Conservation (phyloP, 2,113 vertebrate genomes). For the Cavia porcellus region DNA sequence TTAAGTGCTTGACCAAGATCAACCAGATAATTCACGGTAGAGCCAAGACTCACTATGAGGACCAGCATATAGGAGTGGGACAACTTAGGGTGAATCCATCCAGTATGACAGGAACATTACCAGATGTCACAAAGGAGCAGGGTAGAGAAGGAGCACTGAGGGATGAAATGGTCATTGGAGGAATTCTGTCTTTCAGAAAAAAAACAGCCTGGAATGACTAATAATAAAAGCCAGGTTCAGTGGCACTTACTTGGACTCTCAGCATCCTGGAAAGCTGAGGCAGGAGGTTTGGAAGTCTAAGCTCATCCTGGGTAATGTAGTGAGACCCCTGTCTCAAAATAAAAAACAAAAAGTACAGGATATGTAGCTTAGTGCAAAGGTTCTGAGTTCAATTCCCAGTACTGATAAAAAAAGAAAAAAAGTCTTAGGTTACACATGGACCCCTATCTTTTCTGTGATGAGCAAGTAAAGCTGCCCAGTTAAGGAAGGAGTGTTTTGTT, state of each 20-base stretch:
- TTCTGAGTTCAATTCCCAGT: background rate
- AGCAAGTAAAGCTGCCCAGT: background rate
- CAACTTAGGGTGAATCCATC: too few species aligned
- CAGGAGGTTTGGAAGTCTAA: background rate
- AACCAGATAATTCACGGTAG: background rate
- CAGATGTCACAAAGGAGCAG: fast-evolving
- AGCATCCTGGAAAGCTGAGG: background rate
- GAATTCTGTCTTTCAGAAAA: background rate
- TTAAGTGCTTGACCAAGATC: too few species aligned
- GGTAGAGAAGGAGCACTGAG: background rate
- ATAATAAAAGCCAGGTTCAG: background rate
- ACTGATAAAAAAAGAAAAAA: background rate
- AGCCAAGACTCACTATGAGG: background rate
- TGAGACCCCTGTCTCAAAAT: background rate
- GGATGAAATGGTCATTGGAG: background rate
- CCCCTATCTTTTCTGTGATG: background rate
- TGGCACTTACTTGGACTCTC: background rate
- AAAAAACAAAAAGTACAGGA: background rate
- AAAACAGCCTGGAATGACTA: background rate
- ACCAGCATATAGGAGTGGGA: background rate
- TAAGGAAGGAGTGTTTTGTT: background rate
- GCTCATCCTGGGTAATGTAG: background rate
- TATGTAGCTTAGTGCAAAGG: background rate
- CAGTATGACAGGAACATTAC: too few species aligned
- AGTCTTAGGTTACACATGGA: background rate